Percentiles rank a stretch among this genome's conserved stretches.
Evolutionary conservation across 2,113 vertebrate genomes (phyloP).

Genomic region (Salvelinus alpinus): DNA sequence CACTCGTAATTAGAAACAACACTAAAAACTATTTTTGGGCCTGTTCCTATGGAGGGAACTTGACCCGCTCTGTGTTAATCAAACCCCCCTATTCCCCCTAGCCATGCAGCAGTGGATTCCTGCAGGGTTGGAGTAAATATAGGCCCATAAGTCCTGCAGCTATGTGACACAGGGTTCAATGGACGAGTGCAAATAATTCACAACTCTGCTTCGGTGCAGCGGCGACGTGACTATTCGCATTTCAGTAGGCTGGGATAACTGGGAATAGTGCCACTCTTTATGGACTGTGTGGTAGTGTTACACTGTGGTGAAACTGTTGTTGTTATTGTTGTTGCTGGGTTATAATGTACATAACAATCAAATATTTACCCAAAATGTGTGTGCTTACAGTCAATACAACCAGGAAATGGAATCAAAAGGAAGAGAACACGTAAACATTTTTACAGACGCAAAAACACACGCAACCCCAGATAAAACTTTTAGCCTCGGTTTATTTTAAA

Average conservation of each 20-base stretch:
- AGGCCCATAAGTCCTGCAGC: conserved; percentile 64
- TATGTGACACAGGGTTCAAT: conserved; percentile 61
- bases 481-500: conserved; percentile 79
- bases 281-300: not conserved
- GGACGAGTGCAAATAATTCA: conserved; percentile 57
- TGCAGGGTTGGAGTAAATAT: conserved; percentile 71
- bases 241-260: conserved; percentile 38
- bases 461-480: conserved; percentile 50
- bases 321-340: conserved; percentile 10
- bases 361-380: not conserved
- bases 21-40: conserved; percentile 81
- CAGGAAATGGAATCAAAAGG: not conserved
- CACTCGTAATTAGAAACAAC: conserved; percentile 89
- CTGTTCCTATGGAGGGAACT: conserved; percentile 81
- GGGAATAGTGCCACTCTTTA: not conserved
- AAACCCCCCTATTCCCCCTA: conserved; percentile 11
- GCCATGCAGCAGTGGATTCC: conserved; percentile 43
- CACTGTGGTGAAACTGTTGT: not conserved
- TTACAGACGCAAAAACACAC: conserved; percentile 30
- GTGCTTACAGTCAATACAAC: not conserved
- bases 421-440: too few species aligned
- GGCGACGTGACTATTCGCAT: conserved; percentile 40
- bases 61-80: conserved; percentile 59
- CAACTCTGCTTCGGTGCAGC: conserved; percentile 31
- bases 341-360: conserved; percentile 35